A percentile compares a stretch with the other conserved stretches of the same genome.
Conservation (phyloP, 2,113 vertebrate genomes). For the Burhinus oedicnemus region DNA sequence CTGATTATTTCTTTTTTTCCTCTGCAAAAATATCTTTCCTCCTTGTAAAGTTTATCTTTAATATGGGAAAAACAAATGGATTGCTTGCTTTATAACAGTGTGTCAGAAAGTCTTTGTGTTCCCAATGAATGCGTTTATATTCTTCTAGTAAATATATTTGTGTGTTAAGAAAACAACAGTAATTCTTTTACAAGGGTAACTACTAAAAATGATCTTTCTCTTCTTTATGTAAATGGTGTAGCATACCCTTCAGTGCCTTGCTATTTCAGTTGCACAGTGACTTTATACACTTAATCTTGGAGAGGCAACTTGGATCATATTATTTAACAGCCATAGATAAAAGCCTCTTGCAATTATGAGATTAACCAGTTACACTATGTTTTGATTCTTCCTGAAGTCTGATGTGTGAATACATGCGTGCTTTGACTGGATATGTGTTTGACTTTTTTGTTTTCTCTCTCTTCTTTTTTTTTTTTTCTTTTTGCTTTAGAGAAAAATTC, state of each 20-base stretch:
- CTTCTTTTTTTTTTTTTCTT: not conserved
- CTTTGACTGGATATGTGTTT: not conserved
- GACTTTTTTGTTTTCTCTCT: not conserved
- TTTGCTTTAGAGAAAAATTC: not conserved
- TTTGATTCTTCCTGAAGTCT: constrained; percentile 40
- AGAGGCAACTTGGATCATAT: not conserved
- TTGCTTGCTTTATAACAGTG: not conserved
- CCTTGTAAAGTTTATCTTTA: not conserved
- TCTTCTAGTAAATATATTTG: not conserved
- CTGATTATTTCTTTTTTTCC: not conserved
- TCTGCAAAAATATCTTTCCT: not conserved
- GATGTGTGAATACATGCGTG: not conserved
- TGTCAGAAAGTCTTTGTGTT: not conserved
- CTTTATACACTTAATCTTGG: constrained; percentile 37
- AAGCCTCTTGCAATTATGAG: constrained; percentile 55
- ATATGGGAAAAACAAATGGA: not conserved
- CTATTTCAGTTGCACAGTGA: constrained; percentile 22
- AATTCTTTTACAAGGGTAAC: not conserved
- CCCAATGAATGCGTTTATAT: not conserved
- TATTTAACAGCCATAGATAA: constrained; percentile 55
- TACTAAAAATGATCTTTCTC: not conserved
- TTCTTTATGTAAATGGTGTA: not conserved
- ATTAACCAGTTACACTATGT: constrained; percentile 51
- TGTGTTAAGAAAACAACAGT: not conserved
- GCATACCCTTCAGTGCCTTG: not conserved